Base-by-base conservation (phyloP, 2,113 vertebrate species). In the Chaenogobius annularis region DNA sequence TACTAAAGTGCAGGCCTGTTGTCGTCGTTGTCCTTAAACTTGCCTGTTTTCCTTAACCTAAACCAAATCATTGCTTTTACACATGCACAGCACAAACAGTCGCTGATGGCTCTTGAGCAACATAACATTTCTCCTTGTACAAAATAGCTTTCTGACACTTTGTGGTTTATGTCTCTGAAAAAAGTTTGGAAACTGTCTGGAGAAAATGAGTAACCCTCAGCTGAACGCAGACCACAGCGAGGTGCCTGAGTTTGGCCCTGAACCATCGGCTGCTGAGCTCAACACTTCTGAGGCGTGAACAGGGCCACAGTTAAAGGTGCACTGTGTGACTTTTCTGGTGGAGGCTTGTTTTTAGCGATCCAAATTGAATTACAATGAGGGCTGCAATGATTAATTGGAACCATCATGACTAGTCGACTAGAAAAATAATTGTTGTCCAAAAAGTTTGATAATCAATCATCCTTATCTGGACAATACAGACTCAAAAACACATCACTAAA, bases 181-280 rank as follows among this genome's bases (percentile, higher is more conserved):
- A 40, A 68, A 81, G 56, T 62, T 59, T 64, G 68, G 71, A 76
- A 84, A 81, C 63, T 74, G 44, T 76, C 58, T 37, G 73, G 67
- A 70, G 69, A 73, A 79, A 77, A 69, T 66, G 47, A 71, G 67
- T 76, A 75, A 80, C 68, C 69, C 61, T 79, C 67, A 69, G 20
- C 70, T 73, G 2, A 64, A 46, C 65, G 58, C 65, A 82, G 74
- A 77, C 44, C 77, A 43, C 72, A 73, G 37, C 47, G 70, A 68
- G 69, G 65, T 82, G 75, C 54, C 37, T 50, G 48, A 72, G 75
- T 35, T 78, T 73, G 66, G 23, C 77, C 77, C 44, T 17, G 5
- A 80, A 78, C 0, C 10, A 55, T 74, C n/a, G 22, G 52, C 48
- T 62, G 46, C 23, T 58, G 62, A 73, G 61, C 17, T 40, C 40